Base-by-base conservation (phyloP, 2,888 invertebrate genomes). In the Mimas tiliae region DNA sequence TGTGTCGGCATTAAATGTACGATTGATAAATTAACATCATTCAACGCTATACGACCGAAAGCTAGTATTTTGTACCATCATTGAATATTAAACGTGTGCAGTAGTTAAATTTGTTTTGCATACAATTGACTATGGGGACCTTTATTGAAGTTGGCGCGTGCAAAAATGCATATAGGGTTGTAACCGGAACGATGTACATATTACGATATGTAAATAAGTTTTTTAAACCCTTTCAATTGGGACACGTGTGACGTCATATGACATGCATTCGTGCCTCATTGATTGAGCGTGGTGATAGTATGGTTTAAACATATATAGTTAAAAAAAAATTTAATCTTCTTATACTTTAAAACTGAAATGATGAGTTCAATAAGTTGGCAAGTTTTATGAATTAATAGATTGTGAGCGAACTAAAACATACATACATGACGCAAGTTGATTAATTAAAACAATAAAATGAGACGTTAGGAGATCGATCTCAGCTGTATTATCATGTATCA, bases 81-180 rank as follows among this genome's bases (percentile, higher is more conserved):
- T 65, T 70, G 81, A 80, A 82, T 84, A 81, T 75, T 79, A 81
- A 82, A 75, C 71, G 69, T 67, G 65, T 63, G 67, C 69, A 70
- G 73, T 78, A 79, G 79, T 82, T 80, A 74, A 80, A 82, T 68
- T 69, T 72, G 74, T 70, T 90, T 90, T 84, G 87, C 89, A 90
- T 90, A 89, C 90, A 90, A 89, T 89, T 75, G 83, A 70, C 71
- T 70, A 70, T 72, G 74, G 77, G 70, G 75, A 67, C 68, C 72
- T 75, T 68, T 75, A 69, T 78, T 79, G 80, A 78, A 80, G 68
- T 72, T 68, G 67, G 77, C 72, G 80, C 89, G 87, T 89, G 90
- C 86, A 86, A 83, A 86, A 84, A 89, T 89, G 88, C 80, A 81
- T 76, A 76, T 72, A 68, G 67, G 65, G 71, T 69, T 68, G 63